These are phyloP conservation scores for Malurus splendens DNA, from an alignment of 2,797 vertebrate genomes.

Conservation along the genomic window DNA sequence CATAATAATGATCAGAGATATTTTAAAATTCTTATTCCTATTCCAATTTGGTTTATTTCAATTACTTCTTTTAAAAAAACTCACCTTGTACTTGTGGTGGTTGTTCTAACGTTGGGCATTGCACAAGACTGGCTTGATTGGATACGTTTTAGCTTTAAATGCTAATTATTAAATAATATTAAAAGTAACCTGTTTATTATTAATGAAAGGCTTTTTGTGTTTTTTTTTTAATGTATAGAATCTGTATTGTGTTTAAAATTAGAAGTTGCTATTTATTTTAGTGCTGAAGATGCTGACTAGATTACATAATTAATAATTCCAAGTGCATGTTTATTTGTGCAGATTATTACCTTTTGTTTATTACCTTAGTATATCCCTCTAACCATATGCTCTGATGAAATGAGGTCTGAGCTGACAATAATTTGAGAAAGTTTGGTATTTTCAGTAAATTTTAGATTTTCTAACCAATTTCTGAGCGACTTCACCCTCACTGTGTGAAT, in stretches of 20 bases:
- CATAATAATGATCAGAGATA: not conserved
- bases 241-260: not conserved
- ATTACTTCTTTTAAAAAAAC: not conserved
- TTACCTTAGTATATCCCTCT: not conserved
- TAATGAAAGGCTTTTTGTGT: not conserved
- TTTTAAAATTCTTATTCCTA: not conserved
- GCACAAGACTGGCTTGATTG: not conserved
- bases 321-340: not conserved
- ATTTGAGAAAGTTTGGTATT: not conserved
- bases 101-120: not conserved
- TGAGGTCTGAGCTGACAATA: not conserved
- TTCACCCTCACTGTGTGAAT: not conserved
- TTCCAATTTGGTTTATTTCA: not conserved
- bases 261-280: not conserved
- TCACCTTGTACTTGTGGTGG: not conserved
- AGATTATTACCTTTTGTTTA: not conserved
- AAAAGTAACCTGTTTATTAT: not conserved
- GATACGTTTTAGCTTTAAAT: not conserved
- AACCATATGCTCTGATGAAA: not conserved
- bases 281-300: not conserved
- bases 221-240: not conserved
- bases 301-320: not conserved
- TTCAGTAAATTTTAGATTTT: not conserved
- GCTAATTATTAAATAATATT: not conserved
- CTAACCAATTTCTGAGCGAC: not conserved